phyloP scores from a whole-genome alignment of 2,113 vertebrate species.

The Dasypus novemcinctus region DNA sequence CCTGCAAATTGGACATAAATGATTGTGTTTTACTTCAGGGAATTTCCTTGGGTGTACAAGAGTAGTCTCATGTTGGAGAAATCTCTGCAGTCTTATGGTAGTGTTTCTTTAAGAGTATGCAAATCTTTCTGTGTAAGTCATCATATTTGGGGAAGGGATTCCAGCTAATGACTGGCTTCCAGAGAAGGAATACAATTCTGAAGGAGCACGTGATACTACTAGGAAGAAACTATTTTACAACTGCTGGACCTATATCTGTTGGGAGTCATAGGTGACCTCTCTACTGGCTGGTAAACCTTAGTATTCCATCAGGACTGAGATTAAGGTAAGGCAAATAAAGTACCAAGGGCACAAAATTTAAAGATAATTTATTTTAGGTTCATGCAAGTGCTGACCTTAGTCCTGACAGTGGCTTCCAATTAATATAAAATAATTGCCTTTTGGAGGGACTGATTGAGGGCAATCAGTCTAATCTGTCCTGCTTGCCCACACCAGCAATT shows the following conservation, averaged over 20 bases:
- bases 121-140: neutral
- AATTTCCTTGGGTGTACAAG: neutral
- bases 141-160: neutral
- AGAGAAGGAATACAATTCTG: neutral
- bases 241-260: neutral
- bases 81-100: neutral
- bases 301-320: neutral
- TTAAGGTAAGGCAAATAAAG: neutral
- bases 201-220: neutral
- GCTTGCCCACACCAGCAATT: too few relatives aligned
- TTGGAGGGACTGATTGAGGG: neutral
- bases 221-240: neutral
- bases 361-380: neutral
- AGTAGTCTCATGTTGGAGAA: neutral
- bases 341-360: neutral
- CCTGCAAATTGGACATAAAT: neutral
- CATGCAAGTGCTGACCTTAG: neutral
- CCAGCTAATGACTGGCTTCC: neutral
- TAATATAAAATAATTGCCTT: neutral
- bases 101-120: neutral
- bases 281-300: neutral
- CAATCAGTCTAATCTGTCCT: neutral
- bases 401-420: neutral
- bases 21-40: neutral
- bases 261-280: neutral